These are phyloP conservation scores for Rynchops niger DNA, from an alignment of 2,113 vertebrate genomes.

Conservation along the genomic window DNA sequence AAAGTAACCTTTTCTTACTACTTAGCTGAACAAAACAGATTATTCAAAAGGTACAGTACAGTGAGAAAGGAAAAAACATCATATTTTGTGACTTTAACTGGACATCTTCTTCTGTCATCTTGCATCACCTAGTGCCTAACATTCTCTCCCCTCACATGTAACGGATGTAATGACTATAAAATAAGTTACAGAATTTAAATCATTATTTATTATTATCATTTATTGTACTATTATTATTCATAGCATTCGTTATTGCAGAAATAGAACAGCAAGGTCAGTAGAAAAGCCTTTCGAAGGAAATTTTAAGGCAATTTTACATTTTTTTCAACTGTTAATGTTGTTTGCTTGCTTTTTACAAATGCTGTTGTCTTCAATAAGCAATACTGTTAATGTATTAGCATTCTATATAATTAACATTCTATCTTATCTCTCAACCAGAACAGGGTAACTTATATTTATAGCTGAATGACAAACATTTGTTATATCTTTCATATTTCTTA, in stretches of 20 bases:
- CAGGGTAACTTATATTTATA: background rate
- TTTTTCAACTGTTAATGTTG: background rate
- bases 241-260: background rate
- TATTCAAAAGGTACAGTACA: background rate
- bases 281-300: background rate
- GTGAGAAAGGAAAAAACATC: background rate
- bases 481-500: constrained; percentile 21
- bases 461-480: background rate
- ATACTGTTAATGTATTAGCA: background rate
- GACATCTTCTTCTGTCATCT: background rate
- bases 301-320: background rate
- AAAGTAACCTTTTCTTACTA: background rate
- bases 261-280: background rate
- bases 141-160: background rate
- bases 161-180: background rate
- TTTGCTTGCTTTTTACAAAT: background rate
- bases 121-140: background rate
- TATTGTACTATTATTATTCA: background rate
- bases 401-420: background rate
- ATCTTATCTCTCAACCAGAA: background rate
- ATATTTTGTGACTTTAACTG: background rate
- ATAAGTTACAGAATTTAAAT: background rate
- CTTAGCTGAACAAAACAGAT: background rate
- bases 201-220: background rate
- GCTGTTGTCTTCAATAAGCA: background rate